Base-by-base conservation (phyloP, 2,797 vertebrate species). In the Enteromius unitaeniatus region DNA sequence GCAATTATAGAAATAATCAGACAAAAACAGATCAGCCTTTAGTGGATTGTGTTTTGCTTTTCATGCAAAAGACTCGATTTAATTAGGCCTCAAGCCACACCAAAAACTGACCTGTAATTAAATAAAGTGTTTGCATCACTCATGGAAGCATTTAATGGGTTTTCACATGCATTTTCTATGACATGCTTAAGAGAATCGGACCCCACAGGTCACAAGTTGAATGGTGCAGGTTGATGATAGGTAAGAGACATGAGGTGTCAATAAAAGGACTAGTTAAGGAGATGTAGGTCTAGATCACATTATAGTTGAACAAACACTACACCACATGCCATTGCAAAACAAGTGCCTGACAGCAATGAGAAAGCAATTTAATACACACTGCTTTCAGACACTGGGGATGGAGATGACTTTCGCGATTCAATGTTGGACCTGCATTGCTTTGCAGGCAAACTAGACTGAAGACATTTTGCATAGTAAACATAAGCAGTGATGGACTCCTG, bases 401-500 rank as follows among this genome's bases (percentile, higher is more conserved):
- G 74, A 55, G 84, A 88, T 80, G 82, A 82, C 79, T 86, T 62
- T 53, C 23, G n/a, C 73, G 76, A 68, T 85, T 85, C 86, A 87
- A 64, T 85, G 86, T 84, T 72, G 79, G 82, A 68, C 81, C 84
- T 75, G 49, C 84, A 74, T 69, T 81, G 84, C 45, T 87, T 84
- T 83, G 80, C 60, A 69, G 75, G 83, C 84, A 84, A 64, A 86
- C 65, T 75, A 55, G 79, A 79, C 31, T 79, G 74, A 75, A 85
- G 60, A 78, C 74, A 79, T 75, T 82, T 80, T 83, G 40, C 79
- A 80, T 84, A 69, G 70, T 82, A 81, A 86, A 84, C 85, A 85
- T 79, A 84, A 85, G 78, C 86, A 87, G 82, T 85, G 85, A 87
- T 87, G 81, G 81, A 69, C 78, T 86, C 79, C 86, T 87, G 83